These are phyloP conservation scores for Torymus texanus DNA, from an alignment of 2,888 invertebrate species.

Conservation along the genomic window DNA sequence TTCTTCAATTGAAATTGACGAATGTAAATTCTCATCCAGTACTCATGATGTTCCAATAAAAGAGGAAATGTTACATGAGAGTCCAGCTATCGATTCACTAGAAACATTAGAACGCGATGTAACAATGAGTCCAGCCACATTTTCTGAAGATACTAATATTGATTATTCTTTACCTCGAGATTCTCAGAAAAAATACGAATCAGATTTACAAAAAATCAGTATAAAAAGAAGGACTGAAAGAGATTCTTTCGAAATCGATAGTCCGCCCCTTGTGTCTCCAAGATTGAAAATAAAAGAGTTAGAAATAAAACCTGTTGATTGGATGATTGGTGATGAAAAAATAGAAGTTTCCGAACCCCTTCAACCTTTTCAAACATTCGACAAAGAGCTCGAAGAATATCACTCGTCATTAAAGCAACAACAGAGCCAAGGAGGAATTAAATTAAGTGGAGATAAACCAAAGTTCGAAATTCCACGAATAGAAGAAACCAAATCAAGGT, in stretches of 20 bases:
- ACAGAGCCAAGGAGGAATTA: slow-evolving; percentile 53
- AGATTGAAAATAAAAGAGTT: slow-evolving; percentile 67
- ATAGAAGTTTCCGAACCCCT: slow-evolving; percentile 71
- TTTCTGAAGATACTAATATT: slow-evolving; percentile 66
- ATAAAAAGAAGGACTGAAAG: slow-evolving; percentile 57
- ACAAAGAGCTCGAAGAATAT: slow-evolving; percentile 72
- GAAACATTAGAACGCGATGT: slow-evolving; percentile 68
- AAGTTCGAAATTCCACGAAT: slow-evolving; percentile 48
- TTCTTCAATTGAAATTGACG: slow-evolving; percentile 69
- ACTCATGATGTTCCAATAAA: slow-evolving; percentile 56
- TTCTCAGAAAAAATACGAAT: slow-evolving; percentile 37
- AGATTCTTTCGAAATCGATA: slow-evolving; percentile 69
- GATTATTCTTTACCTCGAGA: slow-evolving; percentile 65
- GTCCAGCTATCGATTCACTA: slow-evolving; percentile 66
- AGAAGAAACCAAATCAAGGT: slow-evolving; percentile 41
- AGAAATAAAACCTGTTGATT: slow-evolving; percentile 70
- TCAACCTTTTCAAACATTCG: slow-evolving; percentile 70
- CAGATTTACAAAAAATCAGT: slow-evolving; percentile 50
- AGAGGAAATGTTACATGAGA: slow-evolving; percentile 63
- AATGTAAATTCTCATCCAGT: slow-evolving; percentile 60
- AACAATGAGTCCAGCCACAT: slow-evolving; percentile 65
- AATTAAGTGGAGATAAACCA: background rate
- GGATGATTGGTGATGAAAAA: slow-evolving; percentile 74
- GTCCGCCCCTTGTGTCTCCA: slow-evolving; percentile 69
- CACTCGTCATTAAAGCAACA: slow-evolving; percentile 63